Evolutionary conservation across 2,797 vertebrate genomes (phyloP), one percentile per base, ranked within the genome.

Genomic region (Sebastes cheni): DNA sequence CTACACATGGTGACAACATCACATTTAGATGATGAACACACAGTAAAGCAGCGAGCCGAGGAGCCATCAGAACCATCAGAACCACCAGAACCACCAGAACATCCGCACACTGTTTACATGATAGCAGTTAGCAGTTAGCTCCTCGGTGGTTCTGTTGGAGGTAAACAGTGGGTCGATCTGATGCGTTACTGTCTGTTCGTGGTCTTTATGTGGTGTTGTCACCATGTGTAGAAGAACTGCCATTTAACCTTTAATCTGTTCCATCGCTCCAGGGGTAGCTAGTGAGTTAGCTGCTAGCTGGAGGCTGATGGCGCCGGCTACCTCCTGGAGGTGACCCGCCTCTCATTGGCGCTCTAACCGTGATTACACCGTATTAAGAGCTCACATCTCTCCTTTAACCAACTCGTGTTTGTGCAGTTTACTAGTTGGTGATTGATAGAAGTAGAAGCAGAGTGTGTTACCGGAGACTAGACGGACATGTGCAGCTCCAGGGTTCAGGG

Each of bases 291-390:
- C 77, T 90, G 88, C 87, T 93, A 89, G 84, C 90, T 84, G 54
- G 80, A 75, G 82, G 91, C 88, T 93, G 91, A 90, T 36, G 34
- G 34, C 34, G 34, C 34, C 34, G 34, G 9, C 90, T 93, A 93
- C 82, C 90, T 90, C 67, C 88, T 91, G 92, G 94, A 30, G 75
- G 29, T 13, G 46, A 74, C 50, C 27, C 42, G 42, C 55, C 59
- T 59, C 65, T 85, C 13, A 39, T 39, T 83, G 83, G 85, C 85
- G 90, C 83, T 81, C 79, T 82, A 50, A 68, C 20, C 3, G 30
- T 2, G 36, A 8, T 36, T 68, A 8, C 27, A 6, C 0, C 7
- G 2, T 11, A 2, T 2, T 32, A n/a, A 7, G 2, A 27, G 1
- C 9, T 0, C 6, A 23, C 6, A 4, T 2, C 23, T 25, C 1